phyloP scores from a whole-genome alignment of 2,797 vertebrate genomes.

The Alcedo quadribrachys region DNA sequence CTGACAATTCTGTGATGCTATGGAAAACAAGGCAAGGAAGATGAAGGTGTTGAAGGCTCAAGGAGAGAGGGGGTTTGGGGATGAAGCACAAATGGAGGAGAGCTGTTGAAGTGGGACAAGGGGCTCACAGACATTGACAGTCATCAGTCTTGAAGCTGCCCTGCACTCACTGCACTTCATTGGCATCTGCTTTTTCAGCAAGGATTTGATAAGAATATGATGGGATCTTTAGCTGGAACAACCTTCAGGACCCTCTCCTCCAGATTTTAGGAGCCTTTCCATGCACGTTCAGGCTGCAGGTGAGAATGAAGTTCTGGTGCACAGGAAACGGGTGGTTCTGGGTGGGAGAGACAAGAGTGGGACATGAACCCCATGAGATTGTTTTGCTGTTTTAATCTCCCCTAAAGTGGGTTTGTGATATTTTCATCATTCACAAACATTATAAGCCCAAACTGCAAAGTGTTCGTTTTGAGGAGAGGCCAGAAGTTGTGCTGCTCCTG shows the following conservation, averaged over 20 bases:
- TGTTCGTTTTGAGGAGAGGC: rapidly evolving
- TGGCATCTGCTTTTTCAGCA: constrained; percentile 66
- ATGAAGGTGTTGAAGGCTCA: neutral
- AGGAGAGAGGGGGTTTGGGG: neutral
- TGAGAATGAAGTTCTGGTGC: neutral
- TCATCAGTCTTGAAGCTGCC: neutral
- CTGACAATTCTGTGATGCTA: too few relatives aligned
- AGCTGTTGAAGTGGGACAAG: neutral
- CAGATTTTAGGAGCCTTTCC: constrained; percentile 71
- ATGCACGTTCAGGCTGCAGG: constrained; percentile 54
- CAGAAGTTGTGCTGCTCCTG: neutral
- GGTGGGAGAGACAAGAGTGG: neutral
- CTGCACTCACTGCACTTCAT: neutral
- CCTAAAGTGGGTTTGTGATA: neutral
- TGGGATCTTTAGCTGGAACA: constrained; percentile 77
- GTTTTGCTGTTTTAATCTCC: neutral
- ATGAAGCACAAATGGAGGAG: neutral
- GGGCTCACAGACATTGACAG: neutral
- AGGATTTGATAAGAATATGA: constrained; percentile 81
- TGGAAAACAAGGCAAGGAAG: neutral
- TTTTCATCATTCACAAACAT: neutral
- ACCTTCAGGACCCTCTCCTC: constrained; percentile 78
- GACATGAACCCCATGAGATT: neutral
- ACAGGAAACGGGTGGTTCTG: neutral
- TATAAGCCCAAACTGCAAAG: neutral